Base-by-base conservation (phyloP, 1,140 invertebrate genomes). In the Nasonia vitripennis region DNA sequence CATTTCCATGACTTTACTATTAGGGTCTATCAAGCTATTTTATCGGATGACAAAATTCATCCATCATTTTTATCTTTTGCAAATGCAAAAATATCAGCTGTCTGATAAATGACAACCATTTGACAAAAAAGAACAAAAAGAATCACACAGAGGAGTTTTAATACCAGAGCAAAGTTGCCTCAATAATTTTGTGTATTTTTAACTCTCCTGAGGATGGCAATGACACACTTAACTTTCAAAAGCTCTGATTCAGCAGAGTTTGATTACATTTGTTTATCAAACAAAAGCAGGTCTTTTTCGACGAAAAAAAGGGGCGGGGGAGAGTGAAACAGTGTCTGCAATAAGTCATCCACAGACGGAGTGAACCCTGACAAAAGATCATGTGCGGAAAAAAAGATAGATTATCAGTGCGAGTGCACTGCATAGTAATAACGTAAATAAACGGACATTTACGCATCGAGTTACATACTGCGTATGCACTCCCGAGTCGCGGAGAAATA, bases 191-290 rank as follows among this genome's bases (percentile, higher is more conserved):
- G 14, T n/a, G 9, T 23, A 73, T 45, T 71, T 27, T 55, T 14
- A 51, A 78, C 45, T 23, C 48, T 23, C 51, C 20, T 17, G 27
- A 55, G 6, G 14, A 62, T 67, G 51, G 14, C 77, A 78, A 62
- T 78, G 77, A 71, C 70, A 55, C 12, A 83, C n/a, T 73, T 73
- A 31, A 45, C 45, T 23, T 41, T n/a, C 17, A 5, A 83, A 71
- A 73, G 27, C 81, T 62, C 70, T 74, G 70, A 83, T 55, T 74
- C 81, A 55, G 71, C 81, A 27, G 27, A 41, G 14, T 12, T 37
- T 45, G 10, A 23, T 27, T 41, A 31, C 45, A 67, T 27, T 27
- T 48, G 48, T 74, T 83, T 83, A 83, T 55, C 71, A 75, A 51
- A 73, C 20, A 73, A 48, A 74, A 48, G 48, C 48, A 34, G 12